Evolutionary conservation across 2,113 vertebrate genomes (phyloP).

Genomic region (Eurypyga helias): DNA sequence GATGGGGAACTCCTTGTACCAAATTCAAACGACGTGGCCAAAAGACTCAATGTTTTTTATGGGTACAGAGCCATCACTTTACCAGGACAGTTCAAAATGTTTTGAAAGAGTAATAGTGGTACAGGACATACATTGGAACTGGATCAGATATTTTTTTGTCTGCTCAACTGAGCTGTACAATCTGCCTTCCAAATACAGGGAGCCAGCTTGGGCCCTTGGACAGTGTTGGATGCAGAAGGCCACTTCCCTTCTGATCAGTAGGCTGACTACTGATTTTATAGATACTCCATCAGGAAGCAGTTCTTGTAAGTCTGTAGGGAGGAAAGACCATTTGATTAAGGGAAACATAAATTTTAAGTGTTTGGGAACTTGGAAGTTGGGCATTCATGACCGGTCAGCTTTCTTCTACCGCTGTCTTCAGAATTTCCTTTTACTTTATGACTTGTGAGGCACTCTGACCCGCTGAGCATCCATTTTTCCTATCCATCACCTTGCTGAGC

Average conservation of each 20-base stretch:
- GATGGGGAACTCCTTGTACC: background rate
- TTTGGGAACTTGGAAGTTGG: background rate
- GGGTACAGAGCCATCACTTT: background rate
- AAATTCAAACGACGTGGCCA: background rate
- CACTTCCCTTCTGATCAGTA: background rate
- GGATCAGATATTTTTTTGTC: background rate
- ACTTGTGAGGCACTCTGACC: background rate
- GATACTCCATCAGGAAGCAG: background rate
- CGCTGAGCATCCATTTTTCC: background rate
- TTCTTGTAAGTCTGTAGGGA: background rate
- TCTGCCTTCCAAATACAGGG: background rate
- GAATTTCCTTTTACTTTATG: background rate
- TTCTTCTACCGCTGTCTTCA: background rate
- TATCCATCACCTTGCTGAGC: background rate
- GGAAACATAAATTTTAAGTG: conserved; percentile 29
- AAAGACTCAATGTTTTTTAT: background rate
- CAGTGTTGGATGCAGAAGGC: background rate
- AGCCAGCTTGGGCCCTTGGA: background rate
- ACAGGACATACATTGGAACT: background rate
- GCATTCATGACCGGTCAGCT: background rate
- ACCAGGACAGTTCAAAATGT: background rate
- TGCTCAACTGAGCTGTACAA: background rate
- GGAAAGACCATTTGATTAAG: conserved; percentile 37
- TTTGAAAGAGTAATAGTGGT: background rate
- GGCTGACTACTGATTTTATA: background rate